Conservation (phyloP, 2,797 vertebrate genomes). For the Harpagifer antarcticus region DNA sequence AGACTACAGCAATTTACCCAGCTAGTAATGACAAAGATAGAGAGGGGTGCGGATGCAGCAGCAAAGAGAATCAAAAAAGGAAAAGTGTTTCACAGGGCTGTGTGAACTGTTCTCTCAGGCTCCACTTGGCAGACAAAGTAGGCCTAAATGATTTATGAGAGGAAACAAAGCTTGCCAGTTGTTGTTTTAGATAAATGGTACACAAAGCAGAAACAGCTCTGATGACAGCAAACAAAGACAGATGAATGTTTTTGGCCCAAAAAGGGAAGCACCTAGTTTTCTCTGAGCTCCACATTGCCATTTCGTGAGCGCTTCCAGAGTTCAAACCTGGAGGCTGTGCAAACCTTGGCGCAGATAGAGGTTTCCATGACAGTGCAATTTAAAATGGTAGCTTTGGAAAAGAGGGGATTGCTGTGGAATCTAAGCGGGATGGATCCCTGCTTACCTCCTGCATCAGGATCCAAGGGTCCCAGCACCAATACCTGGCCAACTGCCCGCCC, state of each 20-base stretch:
- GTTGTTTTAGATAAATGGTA: constrained; percentile 74
- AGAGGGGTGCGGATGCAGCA: constrained; percentile 27
- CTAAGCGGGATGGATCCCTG: constrained; percentile 20
- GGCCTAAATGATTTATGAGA: constrained; percentile 76
- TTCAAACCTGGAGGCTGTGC: constrained; percentile 34
- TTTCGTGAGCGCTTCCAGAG: constrained; percentile 22
- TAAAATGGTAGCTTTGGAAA: constrained; percentile 35
- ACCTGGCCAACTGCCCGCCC: constrained; percentile 65
- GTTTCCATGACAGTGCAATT: constrained; percentile 23
- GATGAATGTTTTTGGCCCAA: constrained; percentile 34
- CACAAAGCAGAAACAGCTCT: constrained; percentile 70
- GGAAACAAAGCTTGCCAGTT: constrained; percentile 65
- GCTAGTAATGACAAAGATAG: constrained; percentile 19
- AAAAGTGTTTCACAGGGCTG: constrained; percentile 45
- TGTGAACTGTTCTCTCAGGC: constrained; percentile 68
- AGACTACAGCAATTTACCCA: constrained; percentile 21
- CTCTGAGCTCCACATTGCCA: constrained; percentile 10
- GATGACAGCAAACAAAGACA: constrained; percentile 50
- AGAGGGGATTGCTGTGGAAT: constrained; percentile 6
- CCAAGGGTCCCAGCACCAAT: constrained; percentile 60
- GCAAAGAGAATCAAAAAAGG: constrained; percentile 51
- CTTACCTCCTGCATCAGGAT: constrained; percentile 71
- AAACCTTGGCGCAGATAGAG: constrained; percentile 10
- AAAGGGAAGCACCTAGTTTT: constrained; percentile 13
- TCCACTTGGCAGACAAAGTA: constrained; percentile 71